Conservation (phyloP, 2,797 vertebrate species). For the Chelmon rostratus region DNA sequence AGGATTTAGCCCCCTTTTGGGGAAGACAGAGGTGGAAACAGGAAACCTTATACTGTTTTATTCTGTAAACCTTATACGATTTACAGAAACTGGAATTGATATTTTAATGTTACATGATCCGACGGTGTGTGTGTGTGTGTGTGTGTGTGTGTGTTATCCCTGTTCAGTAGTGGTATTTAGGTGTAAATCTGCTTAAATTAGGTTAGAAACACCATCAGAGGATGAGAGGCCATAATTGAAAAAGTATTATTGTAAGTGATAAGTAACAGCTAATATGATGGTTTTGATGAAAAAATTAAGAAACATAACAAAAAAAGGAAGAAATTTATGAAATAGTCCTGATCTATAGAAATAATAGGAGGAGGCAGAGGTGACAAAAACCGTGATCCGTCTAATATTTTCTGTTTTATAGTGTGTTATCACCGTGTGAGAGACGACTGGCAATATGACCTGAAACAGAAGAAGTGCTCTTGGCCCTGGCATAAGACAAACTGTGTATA, state of each 20-base stretch:
- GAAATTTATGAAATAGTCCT: too few relatives aligned
- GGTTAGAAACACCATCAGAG: background rate
- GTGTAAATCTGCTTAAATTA: background rate
- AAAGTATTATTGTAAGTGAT: background rate
- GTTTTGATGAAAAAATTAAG: background rate
- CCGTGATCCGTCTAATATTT: too few relatives aligned
- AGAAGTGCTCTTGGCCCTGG: too few relatives aligned
- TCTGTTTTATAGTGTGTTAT: too few relatives aligned
- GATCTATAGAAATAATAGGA: too few relatives aligned
- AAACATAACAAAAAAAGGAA: background rate
- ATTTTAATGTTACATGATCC: background rate
- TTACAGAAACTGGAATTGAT: conserved; percentile 14
- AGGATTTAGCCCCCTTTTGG: conserved; percentile 20
- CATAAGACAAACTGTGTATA: too few relatives aligned
- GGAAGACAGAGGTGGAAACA: background rate
- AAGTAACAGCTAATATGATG: background rate
- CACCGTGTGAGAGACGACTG: too few relatives aligned
- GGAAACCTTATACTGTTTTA: background rate
- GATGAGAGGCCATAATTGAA: too few relatives aligned
- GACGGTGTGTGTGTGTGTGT: background rate
- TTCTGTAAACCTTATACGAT: conserved; percentile 6
- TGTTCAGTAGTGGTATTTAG: background rate
- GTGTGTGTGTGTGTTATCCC: background rate
- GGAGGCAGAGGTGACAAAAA: too few relatives aligned
- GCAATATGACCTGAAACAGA: too few relatives aligned